Evolutionary conservation across 2,888 invertebrate species (phyloP).

Genomic region (Griposia aprilina): DNA sequence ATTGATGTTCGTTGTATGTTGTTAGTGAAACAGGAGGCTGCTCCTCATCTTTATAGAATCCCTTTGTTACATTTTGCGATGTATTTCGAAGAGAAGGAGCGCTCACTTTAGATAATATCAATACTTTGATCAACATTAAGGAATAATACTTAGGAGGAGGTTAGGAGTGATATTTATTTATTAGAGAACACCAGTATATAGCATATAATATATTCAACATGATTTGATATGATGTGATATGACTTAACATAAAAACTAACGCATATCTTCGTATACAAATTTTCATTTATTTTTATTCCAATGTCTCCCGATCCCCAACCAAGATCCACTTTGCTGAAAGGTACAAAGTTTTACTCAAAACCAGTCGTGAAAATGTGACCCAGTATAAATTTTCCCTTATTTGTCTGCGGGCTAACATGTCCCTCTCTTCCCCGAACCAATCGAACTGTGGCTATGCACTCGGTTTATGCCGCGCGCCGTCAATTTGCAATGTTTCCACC

Average conservation of each 20-base stretch:
- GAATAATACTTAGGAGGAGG: background rate
- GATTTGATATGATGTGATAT: background rate
- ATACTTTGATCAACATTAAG: background rate
- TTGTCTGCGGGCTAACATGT: constrained; percentile 55
- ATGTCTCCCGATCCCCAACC: background rate
- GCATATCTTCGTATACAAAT: background rate
- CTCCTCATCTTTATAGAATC: background rate
- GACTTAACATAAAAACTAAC: background rate
- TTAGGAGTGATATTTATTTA: background rate
- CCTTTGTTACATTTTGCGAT: background rate
- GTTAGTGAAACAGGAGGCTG: constrained; percentile 18
- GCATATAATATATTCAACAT: background rate
- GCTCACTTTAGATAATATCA: background rate
- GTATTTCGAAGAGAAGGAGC: background rate
- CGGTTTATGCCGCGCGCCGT: constrained; percentile 59
- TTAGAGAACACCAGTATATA: background rate
- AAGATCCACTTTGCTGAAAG: constrained; percentile 33
- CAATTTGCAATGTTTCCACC: constrained; percentile 71
- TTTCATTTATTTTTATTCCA: constrained; percentile 2
- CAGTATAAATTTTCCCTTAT: constrained; percentile 54
- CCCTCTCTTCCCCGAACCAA: constrained; percentile 61
- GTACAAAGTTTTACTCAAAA: constrained; percentile 52
- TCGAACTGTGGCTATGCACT: constrained; percentile 69
- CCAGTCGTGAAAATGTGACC: constrained; percentile 45
- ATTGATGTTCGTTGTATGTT: background rate